These are phyloP conservation scores for Phenganax marumi DNA, from an alignment of 92 coral and sea anemone species.

Conservation along the genomic window DNA sequence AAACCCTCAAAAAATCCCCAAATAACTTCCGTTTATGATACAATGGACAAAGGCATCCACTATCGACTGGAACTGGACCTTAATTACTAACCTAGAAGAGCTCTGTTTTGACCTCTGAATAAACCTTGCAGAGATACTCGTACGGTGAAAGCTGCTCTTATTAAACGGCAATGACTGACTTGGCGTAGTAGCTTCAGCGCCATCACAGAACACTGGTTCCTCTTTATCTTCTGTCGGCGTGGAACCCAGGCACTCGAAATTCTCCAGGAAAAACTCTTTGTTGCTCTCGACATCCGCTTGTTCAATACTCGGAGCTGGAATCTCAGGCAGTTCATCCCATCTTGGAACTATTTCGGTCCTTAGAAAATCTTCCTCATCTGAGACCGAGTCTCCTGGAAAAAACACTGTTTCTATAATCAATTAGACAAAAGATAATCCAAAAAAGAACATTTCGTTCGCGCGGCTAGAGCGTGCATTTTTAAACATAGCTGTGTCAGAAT, in stretches of 20 bases:
- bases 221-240: conserved; percentile 60
- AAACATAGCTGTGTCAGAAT: background rate
- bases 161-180: conserved; percentile 34
- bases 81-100: conserved; percentile 45
- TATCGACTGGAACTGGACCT: background rate
- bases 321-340: conserved; percentile 38
- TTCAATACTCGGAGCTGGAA: conserved; percentile 48
- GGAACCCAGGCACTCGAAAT: conserved; percentile 89
- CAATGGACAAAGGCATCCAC: background rate
- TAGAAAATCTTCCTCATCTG: conserved; percentile 26
- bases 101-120: conserved; percentile 74
- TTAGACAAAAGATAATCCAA: too few relatives aligned
- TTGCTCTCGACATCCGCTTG: conserved; percentile 55
- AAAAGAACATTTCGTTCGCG: too few relatives aligned
- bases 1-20: too few relatives aligned
- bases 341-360: conserved; percentile 27
- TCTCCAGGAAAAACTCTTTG: conserved; percentile 64
- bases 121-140: conserved; percentile 93
- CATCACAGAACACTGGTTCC: conserved; percentile 49
- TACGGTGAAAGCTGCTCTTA: conserved; percentile 53
- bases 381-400: conserved; percentile 24
- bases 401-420: too few relatives aligned
- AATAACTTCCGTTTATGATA: too few relatives aligned
- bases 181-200: conserved; percentile 18
- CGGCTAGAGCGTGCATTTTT: too few relatives aligned